Conservation (phyloP, 2,113 vertebrate species). For the Mus pahari region DNA sequence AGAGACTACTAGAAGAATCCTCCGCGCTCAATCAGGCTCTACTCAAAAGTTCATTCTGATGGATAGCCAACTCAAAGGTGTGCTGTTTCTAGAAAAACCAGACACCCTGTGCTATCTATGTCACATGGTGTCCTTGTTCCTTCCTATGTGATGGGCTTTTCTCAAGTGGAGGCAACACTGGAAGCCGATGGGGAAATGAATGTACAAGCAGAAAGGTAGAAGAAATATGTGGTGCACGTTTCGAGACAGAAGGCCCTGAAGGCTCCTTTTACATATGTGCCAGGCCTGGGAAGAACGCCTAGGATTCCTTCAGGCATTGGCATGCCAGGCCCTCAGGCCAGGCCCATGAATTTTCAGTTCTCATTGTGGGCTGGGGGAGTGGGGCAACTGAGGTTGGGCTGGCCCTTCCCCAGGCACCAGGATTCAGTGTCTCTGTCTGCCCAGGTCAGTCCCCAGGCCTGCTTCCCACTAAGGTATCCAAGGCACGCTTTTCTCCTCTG, state of each 20-base stretch:
- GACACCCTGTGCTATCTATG: not conserved
- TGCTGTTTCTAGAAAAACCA: not conserved
- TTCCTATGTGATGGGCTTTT: not conserved
- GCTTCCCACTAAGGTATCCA: conserved; percentile 43
- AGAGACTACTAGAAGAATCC: not conserved
- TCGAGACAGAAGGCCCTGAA: not conserved
- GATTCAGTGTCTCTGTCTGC: not conserved
- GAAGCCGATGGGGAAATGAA: not conserved
- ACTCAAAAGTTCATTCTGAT: not conserved
- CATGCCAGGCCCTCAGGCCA: not conserved
- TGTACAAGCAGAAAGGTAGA: not conserved
- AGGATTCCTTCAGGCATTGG: not conserved
- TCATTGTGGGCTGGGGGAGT: not conserved
- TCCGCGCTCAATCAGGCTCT: not conserved
- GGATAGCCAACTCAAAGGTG: not conserved
- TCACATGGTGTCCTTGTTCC: not conserved
- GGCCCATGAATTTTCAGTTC: not conserved
- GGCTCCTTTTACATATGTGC: not conserved
- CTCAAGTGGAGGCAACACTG: not conserved
- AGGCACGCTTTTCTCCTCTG: conserved; percentile 49
- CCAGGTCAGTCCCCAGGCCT: not conserved
- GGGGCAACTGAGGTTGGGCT: not conserved
- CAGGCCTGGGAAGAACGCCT: not conserved
- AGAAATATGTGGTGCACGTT: not conserved
- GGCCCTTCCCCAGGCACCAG: not conserved